Evolutionary conservation across 2,888 invertebrate species (phyloP).

Genomic region (Drosophila conformis): DNA sequence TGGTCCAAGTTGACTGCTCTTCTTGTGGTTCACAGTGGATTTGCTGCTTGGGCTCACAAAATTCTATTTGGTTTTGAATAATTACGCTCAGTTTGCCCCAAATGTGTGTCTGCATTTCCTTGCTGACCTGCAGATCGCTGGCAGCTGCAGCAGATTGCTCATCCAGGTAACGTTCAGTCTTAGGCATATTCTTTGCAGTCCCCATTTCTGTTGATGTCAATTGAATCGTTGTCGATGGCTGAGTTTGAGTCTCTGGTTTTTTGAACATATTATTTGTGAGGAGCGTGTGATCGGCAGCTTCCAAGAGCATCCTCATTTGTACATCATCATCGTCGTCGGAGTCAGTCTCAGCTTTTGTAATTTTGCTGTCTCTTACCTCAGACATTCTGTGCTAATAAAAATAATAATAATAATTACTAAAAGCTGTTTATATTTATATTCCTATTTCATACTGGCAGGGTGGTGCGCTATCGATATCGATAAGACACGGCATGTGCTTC

Average conservation of each 20-base stretch:
- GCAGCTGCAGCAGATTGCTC: background rate
- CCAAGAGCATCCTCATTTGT: constrained; percentile 66
- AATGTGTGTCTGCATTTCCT: constrained; percentile 10
- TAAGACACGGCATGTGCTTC: background rate
- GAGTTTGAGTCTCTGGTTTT: background rate
- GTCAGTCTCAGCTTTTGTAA: constrained; percentile 18
- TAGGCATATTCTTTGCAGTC: background rate
- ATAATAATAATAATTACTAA: background rate
- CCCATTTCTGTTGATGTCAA: background rate
- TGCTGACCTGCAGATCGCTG: constrained; percentile 1
- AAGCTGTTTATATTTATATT: constrained; percentile 6
- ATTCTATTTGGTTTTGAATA: background rate
- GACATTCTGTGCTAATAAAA: constrained; percentile 4
- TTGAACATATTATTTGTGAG: constrained; percentile 75
- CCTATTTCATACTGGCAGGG: background rate
- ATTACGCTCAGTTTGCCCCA: constrained; percentile 1
- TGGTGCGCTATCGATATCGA: background rate
- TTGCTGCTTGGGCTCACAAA: constrained; percentile 1
- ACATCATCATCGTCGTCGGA: constrained; percentile 66
- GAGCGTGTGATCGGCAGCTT: constrained; percentile 76
- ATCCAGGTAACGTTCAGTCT: constrained; percentile 2
- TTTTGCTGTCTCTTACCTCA: background rate
- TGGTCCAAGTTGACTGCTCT: background rate
- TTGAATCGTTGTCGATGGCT: background rate
- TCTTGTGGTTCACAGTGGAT: background rate